These are phyloP conservation scores for Horisme vitalbata DNA, from an alignment of 2,888 invertebrate genomes.

Conservation along the genomic window DNA sequence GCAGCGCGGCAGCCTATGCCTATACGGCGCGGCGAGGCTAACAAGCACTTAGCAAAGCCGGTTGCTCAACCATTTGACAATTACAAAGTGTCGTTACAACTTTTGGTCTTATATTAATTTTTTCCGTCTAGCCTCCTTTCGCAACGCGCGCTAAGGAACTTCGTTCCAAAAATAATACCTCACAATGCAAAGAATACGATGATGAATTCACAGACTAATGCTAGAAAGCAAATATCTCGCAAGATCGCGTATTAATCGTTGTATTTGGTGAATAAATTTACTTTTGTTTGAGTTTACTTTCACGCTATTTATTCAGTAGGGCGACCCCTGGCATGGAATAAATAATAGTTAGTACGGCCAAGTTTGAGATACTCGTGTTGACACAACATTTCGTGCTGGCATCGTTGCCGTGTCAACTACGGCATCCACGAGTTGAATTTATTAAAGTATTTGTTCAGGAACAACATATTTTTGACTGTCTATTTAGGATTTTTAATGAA, in stretches of 20 bases:
- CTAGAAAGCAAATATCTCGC: background rate
- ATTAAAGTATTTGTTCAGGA: slow-evolving; percentile 40
- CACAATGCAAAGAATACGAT: no score
- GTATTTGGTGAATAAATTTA: slow-evolving; percentile 81
- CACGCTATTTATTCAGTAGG: slow-evolving; percentile 77
- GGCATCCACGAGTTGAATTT: slow-evolving; percentile 63
- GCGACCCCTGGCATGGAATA: slow-evolving; percentile 57
- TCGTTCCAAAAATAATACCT: no score
- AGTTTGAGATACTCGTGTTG: slow-evolving; percentile 66
- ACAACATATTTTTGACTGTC: slow-evolving; percentile 28
- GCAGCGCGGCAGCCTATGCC: no score
- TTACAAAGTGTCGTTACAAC: no score
- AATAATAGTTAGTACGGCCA: slow-evolving; percentile 28
- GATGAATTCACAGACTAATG: background rate
- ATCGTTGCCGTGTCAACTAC: slow-evolving; percentile 55
- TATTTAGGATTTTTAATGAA: no score
- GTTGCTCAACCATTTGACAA: no score
- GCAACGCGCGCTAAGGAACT: no score
- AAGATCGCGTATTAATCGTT: slow-evolving; percentile 76
- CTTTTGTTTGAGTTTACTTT: slow-evolving; percentile 80
- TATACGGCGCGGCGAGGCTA: no score
- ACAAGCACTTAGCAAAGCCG: no score
- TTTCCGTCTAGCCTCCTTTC: no score
- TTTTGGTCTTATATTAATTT: no score
- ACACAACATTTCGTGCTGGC: slow-evolving; percentile 71